phyloP scores from a whole-genome alignment of 2,113 vertebrate species.

The Seriola dumerili region DNA sequence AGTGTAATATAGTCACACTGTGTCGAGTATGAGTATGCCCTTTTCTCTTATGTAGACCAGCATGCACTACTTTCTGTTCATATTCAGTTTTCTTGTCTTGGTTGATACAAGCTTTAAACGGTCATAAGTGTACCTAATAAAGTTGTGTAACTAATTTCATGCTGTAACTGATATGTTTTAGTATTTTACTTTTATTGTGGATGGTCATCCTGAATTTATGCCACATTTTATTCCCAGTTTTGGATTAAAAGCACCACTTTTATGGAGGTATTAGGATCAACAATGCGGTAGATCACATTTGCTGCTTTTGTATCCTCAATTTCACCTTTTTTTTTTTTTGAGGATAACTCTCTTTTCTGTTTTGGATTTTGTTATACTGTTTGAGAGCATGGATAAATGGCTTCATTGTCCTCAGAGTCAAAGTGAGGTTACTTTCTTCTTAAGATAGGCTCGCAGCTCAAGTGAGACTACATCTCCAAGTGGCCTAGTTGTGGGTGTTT shows the following conservation, averaged over 20 bases:
- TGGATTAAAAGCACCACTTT: slow-evolving; percentile 26
- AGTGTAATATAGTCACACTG: not conserved
- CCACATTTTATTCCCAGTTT: slow-evolving; percentile 9
- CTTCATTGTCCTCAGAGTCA: slow-evolving; percentile 51
- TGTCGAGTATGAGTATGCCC: not conserved
- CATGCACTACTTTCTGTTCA: not conserved
- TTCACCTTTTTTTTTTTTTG: slow-evolving; percentile 26
- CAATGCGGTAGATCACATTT: slow-evolving; percentile 6
- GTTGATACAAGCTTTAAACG: slow-evolving; percentile 6
- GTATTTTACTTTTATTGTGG: slow-evolving; percentile 16
- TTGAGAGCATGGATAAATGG: slow-evolving; percentile 28
- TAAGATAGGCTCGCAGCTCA: slow-evolving; percentile 40
- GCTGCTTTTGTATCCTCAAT: slow-evolving; percentile 19
- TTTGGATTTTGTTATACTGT: slow-evolving; percentile 29
- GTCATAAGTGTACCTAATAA: not conserved
- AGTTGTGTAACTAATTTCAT: slow-evolving; percentile 4
- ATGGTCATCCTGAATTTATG: slow-evolving; percentile 6
- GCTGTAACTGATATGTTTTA: not conserved
- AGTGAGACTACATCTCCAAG: slow-evolving; percentile 52
- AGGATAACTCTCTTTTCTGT: slow-evolving; percentile 36
- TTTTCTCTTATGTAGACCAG: not conserved
- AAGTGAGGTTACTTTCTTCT: slow-evolving; percentile 45
- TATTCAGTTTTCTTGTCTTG: not conserved
- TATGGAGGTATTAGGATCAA: slow-evolving; percentile 25
- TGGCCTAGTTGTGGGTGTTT: slow-evolving; percentile 38